phyloP scores from a whole-genome alignment of 2,113 vertebrate genomes.

The Pangasianodon hypophthalmus region DNA sequence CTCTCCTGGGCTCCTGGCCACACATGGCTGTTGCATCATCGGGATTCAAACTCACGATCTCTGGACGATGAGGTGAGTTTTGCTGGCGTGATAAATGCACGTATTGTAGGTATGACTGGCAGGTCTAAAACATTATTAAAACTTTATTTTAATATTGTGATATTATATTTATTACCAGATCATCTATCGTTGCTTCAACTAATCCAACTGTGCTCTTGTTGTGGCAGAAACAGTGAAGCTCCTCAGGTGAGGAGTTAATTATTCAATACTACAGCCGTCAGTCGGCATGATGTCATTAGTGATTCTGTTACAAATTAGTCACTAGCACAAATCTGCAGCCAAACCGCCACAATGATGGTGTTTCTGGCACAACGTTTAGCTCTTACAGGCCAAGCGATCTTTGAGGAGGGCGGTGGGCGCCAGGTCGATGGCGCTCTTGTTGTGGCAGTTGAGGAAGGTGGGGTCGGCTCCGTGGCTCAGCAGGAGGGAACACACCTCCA shows the following conservation, averaged over 20 bases:
- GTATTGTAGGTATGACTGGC: no score
- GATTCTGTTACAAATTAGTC: neutral
- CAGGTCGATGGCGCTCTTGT: conserved; percentile 96
- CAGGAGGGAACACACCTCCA: conserved; percentile 95
- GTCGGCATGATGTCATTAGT: neutral
- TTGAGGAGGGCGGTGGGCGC: conserved; percentile 93
- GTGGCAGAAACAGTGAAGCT: neutral
- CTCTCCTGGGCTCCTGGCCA: neutral
- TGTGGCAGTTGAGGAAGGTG: conserved; percentile 93
- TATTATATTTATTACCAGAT: neutral
- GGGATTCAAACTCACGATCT: neutral
- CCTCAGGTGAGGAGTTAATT: neutral
- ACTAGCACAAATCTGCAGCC: neutral
- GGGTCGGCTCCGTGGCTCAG: conserved; percentile 95
- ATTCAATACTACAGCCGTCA: neutral
- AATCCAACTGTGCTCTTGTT: neutral
- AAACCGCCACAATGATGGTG: conserved; percentile 47
- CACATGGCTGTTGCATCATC: neutral
- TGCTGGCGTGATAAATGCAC: no score
- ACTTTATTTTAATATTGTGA: neutral
- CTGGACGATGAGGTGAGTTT: neutral
- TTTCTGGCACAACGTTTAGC: neutral
- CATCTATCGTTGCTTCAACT: neutral
- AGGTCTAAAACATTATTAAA: neutral
- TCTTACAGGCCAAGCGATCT: conserved; percentile 90